Evolutionary conservation across 2,113 vertebrate genomes (phyloP), one percentile per base, ranked within the genome.

Genomic region (Erinaceus europaeus): DNA sequence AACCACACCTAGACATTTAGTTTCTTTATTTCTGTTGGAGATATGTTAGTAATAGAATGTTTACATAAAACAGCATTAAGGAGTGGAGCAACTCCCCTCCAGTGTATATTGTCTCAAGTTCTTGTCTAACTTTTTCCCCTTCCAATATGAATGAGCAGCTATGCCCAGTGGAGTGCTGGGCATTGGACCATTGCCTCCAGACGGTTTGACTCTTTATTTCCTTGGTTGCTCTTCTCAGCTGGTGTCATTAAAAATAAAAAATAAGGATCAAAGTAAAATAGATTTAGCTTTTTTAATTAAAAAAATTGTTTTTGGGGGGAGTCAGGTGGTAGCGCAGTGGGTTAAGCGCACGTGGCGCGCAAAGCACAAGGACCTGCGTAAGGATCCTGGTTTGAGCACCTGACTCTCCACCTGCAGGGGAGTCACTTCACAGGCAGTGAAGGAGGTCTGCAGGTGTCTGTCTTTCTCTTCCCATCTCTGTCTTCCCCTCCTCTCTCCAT

Each of bases 231-330:
- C 27, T 84, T 89, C 46, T 92, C 20, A 55, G 11, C 73, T 69
- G 11, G 15, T 73, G 34, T 46, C 64, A 38, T 69, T 46, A 85
- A 57, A 94, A 91, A 80, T 75, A 48, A 88, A 80, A 46, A 29
- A 55, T 88, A 29, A n/a, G 44, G 82, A 13, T 62, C 50, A 80
- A n/a, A 71, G n/a, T n/a, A n/a, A n/a, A n/a, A n/a, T n/a, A n/a
- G n/a, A n/a, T n/a, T n/a, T n/a, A n/a, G n/a, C n/a, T n/a, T n/a
- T n/a, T n/a, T n/a, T n/a, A n/a, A n/a, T n/a, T n/a, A n/a, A n/a
- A n/a, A n/a, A n/a, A n/a, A n/a, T n/a, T n/a, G n/a, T n/a, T n/a
- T n/a, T n/a, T n/a, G n/a, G n/a, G n/a, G n/a, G n/a, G n/a, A n/a
- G n/a, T n/a, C n/a, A n/a, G n/a, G n/a, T n/a, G n/a, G n/a, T n/a